Conservation (phyloP, 2,113 vertebrate species). For the Nibea albiflora region DNA sequence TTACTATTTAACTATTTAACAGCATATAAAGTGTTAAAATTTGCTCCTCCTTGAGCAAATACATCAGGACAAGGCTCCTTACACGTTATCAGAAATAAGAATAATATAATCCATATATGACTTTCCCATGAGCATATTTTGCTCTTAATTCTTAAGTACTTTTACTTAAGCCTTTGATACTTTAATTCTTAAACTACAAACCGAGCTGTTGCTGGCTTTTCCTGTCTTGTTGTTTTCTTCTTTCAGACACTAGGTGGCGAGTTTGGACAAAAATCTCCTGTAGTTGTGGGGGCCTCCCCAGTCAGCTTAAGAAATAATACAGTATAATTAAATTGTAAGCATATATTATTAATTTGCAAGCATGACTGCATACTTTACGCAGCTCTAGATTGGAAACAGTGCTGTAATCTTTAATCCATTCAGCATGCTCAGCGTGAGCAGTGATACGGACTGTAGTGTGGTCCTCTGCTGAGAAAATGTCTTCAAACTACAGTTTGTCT, state of each 20-base stretch:
- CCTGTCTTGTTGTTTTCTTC: background rate
- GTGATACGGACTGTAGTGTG: background rate
- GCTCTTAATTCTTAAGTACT: background rate
- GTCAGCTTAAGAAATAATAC: constrained; percentile 1
- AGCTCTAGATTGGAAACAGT: constrained; percentile 9
- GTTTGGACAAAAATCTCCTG: constrained; percentile 38
- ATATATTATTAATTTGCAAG: constrained; percentile 34
- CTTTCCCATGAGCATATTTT: background rate
- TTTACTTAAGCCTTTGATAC: background rate
- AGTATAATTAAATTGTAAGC: constrained; percentile 18
- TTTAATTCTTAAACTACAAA: background rate
- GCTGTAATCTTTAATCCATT: constrained; percentile 46
- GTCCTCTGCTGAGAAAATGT: constrained; percentile 24
- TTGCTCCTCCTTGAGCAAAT: background rate
- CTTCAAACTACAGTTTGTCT: background rate
- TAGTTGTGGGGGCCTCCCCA: background rate
- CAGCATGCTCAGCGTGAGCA: background rate
- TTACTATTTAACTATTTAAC: background rate
- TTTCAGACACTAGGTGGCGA: constrained; percentile 66
- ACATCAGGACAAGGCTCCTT: no score
- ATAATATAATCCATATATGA: background rate
- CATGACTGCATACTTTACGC: constrained; percentile 26
- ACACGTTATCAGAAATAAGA: background rate
- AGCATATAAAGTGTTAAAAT: background rate
- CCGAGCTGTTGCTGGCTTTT: background rate